A percentile compares a stretch with the other conserved stretches of the same genome.
Conservation (phyloP, 1,140 invertebrate genomes). For the Orussus abietinus region DNA sequence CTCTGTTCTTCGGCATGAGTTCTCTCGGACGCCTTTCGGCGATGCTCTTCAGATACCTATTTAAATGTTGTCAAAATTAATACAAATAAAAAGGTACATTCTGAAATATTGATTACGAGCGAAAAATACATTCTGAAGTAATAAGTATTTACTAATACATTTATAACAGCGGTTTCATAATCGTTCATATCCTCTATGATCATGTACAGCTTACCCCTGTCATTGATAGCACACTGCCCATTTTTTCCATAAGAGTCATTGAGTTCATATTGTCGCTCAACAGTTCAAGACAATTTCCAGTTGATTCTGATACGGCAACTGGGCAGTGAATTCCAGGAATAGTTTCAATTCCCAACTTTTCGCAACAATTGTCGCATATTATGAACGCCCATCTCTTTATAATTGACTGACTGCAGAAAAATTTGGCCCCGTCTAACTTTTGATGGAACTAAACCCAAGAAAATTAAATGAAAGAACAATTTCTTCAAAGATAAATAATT, state of each 20-base stretch:
- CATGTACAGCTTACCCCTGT: conserved; percentile 24
- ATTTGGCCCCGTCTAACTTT: conserved; percentile 30
- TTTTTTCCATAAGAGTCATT: no score
- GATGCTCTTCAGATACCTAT: conserved; percentile 24
- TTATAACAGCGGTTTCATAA: background rate
- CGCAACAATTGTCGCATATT: conserved; percentile 56
- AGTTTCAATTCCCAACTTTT: conserved; percentile 42
- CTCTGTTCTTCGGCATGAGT: conserved; percentile 17
- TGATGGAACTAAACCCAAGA: conserved; percentile 54
- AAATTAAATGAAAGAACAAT: conserved; percentile 7
- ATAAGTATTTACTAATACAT: background rate
- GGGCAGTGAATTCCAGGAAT: conserved; percentile 53
- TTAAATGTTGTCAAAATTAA: conserved; percentile 2
- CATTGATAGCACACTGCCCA: conserved; percentile 6
- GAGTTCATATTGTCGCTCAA: background rate
- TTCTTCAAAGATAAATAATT: conserved; percentile 17
- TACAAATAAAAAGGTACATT: background rate
- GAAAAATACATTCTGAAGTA: background rate
- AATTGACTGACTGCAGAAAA: conserved; percentile 54
- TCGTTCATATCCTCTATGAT: background rate
- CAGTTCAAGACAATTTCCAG: background rate
- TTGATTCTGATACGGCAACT: background rate
- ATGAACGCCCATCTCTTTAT: conserved; percentile 56
- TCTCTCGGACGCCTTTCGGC: conserved; percentile 19
- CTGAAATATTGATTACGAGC: background rate